Evolutionary conservation across 2,113 vertebrate species (phyloP).

Genomic region (Archilochus colubris): DNA sequence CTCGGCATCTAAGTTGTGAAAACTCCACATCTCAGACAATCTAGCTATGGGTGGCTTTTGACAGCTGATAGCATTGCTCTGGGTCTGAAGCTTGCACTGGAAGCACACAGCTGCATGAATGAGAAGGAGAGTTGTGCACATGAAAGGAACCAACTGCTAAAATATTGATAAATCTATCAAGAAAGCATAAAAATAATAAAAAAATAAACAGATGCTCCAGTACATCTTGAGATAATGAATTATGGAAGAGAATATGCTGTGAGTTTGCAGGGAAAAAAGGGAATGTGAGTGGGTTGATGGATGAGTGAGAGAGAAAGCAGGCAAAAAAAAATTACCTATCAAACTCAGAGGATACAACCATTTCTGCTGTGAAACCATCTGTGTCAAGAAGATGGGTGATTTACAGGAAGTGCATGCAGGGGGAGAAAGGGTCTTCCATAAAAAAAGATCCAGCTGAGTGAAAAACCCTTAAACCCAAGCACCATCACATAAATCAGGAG

Average conservation of each 20-base stretch:
- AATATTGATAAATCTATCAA: slow-evolving; percentile 80
- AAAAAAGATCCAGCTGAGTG: background rate
- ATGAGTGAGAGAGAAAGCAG: background rate
- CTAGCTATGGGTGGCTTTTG: background rate
- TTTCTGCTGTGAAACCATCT: slow-evolving; percentile 40
- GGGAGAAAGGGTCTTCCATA: background rate
- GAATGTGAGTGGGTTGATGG: slow-evolving; percentile 39
- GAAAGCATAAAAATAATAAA: slow-evolving; percentile 76
- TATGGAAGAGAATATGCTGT: slow-evolving; percentile 66
- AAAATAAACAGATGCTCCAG: slow-evolving; percentile 81
- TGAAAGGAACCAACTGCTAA: slow-evolving; percentile 72
- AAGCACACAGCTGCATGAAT: background rate
- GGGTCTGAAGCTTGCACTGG: background rate
- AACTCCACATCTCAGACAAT: background rate
- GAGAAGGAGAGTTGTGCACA: slow-evolving; percentile 55
- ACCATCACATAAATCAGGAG: background rate
- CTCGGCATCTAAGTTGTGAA: slow-evolving; percentile 6
- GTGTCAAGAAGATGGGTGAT: slow-evolving; percentile 1
- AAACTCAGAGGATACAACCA: background rate
- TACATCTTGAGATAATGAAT: slow-evolving; percentile 77
- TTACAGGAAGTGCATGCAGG: background rate
- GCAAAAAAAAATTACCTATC: slow-evolving; percentile 1
- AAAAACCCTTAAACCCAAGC: background rate
- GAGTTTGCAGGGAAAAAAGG: background rate
- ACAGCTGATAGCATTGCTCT: background rate